Conservation (phyloP, 2,113 vertebrate species). For the Epinephelus cyanopodus region DNA sequence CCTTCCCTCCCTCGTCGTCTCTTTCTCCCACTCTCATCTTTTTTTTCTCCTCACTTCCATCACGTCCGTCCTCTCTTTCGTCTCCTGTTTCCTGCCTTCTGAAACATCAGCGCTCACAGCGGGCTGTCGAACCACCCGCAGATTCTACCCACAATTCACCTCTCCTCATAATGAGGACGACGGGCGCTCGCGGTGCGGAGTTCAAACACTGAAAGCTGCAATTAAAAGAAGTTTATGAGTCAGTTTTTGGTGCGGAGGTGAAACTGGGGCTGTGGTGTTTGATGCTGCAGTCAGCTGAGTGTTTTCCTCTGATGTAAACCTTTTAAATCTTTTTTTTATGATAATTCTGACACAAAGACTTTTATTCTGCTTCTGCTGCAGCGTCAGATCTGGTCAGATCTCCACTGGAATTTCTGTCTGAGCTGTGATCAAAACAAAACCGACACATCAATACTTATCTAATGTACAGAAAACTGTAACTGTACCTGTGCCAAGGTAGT, state of each 20-base stretch:
- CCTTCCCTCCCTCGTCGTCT: not conserved
- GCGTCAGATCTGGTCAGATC: conserved; percentile 12
- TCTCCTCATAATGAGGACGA: conserved; percentile 67
- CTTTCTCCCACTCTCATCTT: not conserved
- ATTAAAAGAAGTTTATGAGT: conserved; percentile 59
- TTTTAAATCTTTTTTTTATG: conserved; percentile 4
- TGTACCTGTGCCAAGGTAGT: no score
- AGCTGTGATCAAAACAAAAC: not conserved
- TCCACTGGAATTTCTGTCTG: not conserved
- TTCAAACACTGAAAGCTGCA: conserved; percentile 65
- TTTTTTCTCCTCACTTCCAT: not conserved
- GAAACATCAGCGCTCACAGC: conserved; percentile 69
- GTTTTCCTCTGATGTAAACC: conserved; percentile 26
- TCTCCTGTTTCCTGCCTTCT: conserved; percentile 54
- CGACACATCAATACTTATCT: not conserved
- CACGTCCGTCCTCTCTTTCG: conserved; percentile 36
- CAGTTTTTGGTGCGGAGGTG: conserved; percentile 42
- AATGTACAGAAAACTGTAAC: not conserved
- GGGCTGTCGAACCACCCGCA: conserved; percentile 56
- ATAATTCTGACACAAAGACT: conserved; percentile 3
- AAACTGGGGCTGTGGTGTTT: conserved; percentile 11
- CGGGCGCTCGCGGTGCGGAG: conserved; percentile 39
- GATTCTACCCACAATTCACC: conserved; percentile 65
- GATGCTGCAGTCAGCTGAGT: conserved; percentile 37
- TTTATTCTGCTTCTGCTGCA: conserved; percentile 11